Percentiles rank a stretch among this genome's conserved stretches.
Evolutionary conservation across 2,888 invertebrate species (phyloP).

Genomic region (Sepioteuthis lessoniana): DNA sequence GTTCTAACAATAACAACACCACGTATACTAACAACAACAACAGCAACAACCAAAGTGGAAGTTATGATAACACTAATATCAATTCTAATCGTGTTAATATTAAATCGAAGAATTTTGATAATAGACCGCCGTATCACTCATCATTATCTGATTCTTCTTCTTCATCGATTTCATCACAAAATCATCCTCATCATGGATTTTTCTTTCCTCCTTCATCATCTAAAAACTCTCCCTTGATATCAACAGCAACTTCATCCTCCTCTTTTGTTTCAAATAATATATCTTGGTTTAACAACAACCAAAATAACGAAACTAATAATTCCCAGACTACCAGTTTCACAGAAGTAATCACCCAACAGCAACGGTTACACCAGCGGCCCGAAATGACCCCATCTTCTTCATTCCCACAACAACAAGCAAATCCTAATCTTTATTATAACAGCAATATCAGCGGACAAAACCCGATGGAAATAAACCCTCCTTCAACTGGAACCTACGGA

Average conservation of each 20-base stretch:
- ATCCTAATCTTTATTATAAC: too few species aligned
- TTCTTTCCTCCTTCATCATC: not conserved
- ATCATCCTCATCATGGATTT: not conserved
- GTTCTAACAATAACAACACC: not conserved
- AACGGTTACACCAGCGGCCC: not conserved
- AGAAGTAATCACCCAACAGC: not conserved
- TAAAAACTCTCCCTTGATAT: not conserved
- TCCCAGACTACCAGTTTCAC: not conserved
- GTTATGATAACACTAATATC: not conserved
- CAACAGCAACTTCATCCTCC: not conserved
- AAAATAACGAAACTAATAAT: not conserved
- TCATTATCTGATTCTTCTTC: too few species aligned
- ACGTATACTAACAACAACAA: slow-evolving; percentile 7
- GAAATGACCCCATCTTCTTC: not conserved
- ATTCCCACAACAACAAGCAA: too few species aligned
- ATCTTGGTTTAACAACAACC: not conserved
- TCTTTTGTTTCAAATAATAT: too few species aligned
- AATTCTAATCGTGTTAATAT: not conserved
- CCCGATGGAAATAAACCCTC: not conserved
- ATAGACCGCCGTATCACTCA: not conserved
- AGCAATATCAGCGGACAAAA: not conserved
- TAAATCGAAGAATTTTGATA: slow-evolving; percentile 1
- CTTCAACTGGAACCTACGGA: not conserved
- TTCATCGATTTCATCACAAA: not conserved
- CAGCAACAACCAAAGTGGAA: not conserved